These are phyloP conservation scores for Habropoda laboriosa DNA, from an alignment of 1,140 invertebrate species.

Conservation along the genomic window DNA sequence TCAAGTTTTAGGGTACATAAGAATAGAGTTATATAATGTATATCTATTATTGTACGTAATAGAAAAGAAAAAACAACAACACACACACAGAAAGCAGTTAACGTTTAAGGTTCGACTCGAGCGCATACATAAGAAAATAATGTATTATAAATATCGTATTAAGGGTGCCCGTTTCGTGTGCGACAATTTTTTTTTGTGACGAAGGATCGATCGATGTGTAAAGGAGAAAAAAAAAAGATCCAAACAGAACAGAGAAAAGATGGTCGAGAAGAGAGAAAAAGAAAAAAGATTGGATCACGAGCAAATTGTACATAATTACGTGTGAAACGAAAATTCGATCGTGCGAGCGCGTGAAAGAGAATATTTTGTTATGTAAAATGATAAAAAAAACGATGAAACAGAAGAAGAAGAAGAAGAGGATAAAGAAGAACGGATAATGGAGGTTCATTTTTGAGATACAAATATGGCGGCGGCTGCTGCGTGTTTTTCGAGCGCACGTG, in stretches of 20 bases:
- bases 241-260: background rate
- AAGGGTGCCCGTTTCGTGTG: conserved; percentile 22
- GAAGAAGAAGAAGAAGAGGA: background rate
- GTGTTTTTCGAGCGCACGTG: background rate
- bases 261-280: background rate
- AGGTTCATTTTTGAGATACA: background rate
- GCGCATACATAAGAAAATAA: conserved; percentile 39
- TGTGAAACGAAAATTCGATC: conserved; percentile 19
- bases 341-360: conserved; percentile 42
- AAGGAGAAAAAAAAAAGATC: background rate
- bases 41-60: conserved; percentile 52
- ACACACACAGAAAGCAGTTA: conserved; percentile 17
- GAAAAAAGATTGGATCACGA: background rate
- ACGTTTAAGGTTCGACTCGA: conserved; percentile 55
- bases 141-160: conserved; percentile 38
- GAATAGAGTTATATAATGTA: conserved; percentile 59
- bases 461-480: conserved; percentile 8
- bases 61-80: conserved; percentile 11
- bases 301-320: conserved; percentile 57
- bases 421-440: too few species aligned
- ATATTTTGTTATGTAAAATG: conserved; percentile 68
- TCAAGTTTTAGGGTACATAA: conserved; percentile 58
- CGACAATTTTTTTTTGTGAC: conserved; percentile 16
- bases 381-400: background rate
- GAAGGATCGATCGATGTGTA: conserved; percentile 34